Conservation (phyloP, 2,888 invertebrate genomes). For the Ichneumoninae sp. region DNA sequence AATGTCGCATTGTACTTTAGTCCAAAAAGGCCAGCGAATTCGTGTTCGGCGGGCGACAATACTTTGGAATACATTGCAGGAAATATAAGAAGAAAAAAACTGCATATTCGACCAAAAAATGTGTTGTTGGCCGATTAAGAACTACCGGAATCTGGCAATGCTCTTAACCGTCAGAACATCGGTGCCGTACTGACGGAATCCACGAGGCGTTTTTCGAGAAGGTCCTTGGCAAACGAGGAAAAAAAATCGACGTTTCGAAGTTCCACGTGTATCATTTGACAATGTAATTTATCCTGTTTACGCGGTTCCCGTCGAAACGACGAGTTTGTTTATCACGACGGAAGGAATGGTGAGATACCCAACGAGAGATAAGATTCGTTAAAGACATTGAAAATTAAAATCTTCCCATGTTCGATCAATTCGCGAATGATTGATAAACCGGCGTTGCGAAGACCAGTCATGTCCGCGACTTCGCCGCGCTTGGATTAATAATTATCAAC, state of each 20-base stretch:
- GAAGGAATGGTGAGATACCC: not conserved
- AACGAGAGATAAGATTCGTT: not conserved
- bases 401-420: not conserved
- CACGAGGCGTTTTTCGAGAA: not conserved
- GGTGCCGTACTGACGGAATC: not conserved
- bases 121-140: no score
- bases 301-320: constrained; percentile 24
- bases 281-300: constrained; percentile 37
- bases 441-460: not conserved
- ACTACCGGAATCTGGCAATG: no score
- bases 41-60: no score
- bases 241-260: not conserved
- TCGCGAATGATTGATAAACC: not conserved
- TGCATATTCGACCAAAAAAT: no score
- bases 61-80: no score
- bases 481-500: not conserved
- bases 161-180: no score
- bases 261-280: not conserved
- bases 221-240: constrained; percentile 11
- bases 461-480: not conserved
- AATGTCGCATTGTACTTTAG: no score
- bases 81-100: no score
- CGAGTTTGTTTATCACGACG: constrained; percentile 1
- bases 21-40: no score
- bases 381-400: constrained; percentile 3